Evolutionary conservation across 2,113 vertebrate species (phyloP), one percentile per base, ranked within the genome.

Genomic region (Myotis brandtii): DNA sequence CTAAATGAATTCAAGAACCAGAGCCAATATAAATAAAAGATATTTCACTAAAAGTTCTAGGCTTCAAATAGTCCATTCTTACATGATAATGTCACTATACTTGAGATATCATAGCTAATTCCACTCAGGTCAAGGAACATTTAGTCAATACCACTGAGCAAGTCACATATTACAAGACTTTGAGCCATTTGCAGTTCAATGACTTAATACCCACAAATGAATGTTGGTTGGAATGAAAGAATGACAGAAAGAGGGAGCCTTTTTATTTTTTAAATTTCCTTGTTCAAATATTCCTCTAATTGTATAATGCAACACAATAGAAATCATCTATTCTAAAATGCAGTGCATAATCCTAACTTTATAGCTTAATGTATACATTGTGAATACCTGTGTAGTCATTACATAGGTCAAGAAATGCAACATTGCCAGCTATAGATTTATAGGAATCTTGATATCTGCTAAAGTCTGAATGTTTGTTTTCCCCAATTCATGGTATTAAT

Each of bases 1-100:
- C 93, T 82, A 95, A 96, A 43, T 82, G 64, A 94, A 97, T 95
- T 95, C 84, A 96, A 96, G 84, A 86, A 52, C 43, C 59, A 96
- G 81, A 12, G 20, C 17, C 56, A 93, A 96, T 94, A 88, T 72
- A 97, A 37, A 84, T 50, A 69, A 62, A 95, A 76, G 25, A 30
- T 81, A 91, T 95, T 94, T 69, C 79, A 94, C 9, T 92, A 81
- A 86, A 62, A 6, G 92, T 72, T 75, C 54, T 83, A 80, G 32
- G 48, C 64, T 97, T 89, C 64, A 89, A 21, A 75, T 64, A 92
- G 17, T 73, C 16, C 3, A 43, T 46, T 90, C 77, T 93, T 95
- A 12, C 7, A 64, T 82, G 90, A 89, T 86, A 75, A 95, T 75
- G 2, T 40, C 94, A 2, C 5, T n/a, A 69, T 73, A 46, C 25